phyloP scores from a whole-genome alignment of 2,888 invertebrate genomes.

The Formica aserva region DNA sequence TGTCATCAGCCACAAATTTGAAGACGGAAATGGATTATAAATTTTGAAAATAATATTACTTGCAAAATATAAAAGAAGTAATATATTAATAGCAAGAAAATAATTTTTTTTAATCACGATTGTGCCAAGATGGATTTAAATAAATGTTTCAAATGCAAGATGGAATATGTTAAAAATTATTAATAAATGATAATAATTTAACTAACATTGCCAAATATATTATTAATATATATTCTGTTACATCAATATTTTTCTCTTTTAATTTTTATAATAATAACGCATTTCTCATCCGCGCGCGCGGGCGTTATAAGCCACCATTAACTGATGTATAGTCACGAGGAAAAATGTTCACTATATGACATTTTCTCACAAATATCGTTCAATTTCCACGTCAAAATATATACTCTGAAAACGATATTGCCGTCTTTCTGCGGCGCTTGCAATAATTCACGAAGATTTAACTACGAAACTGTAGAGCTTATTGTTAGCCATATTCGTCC shows the following conservation, averaged over 20 bases:
- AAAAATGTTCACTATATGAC: slow-evolving; percentile 28
- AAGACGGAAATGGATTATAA: background rate
- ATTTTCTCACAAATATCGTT: background rate
- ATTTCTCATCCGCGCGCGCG: background rate
- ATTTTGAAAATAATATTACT: background rate
- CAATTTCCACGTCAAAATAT: slow-evolving; percentile 15
- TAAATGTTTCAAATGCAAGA: background rate
- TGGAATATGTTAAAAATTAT: background rate
- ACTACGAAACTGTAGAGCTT: background rate
- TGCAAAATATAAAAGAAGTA: background rate
- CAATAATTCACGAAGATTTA: slow-evolving; percentile 34
- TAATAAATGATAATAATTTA: background rate
- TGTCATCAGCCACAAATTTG: background rate
- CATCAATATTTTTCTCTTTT: background rate
- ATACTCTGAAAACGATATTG: background rate
- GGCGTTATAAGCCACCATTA: background rate
- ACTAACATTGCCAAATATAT: background rate
- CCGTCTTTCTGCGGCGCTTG: background rate
- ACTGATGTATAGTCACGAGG: background rate
- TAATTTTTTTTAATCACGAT: background rate
- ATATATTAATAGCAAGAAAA: background rate
- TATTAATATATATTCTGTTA: background rate
- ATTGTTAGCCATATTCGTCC: slow-evolving; percentile 5
- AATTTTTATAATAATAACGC: background rate
- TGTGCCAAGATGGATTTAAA: background rate